phyloP scores from a whole-genome alignment of 2,797 vertebrate genomes.

The Helarctos malayanus region DNA sequence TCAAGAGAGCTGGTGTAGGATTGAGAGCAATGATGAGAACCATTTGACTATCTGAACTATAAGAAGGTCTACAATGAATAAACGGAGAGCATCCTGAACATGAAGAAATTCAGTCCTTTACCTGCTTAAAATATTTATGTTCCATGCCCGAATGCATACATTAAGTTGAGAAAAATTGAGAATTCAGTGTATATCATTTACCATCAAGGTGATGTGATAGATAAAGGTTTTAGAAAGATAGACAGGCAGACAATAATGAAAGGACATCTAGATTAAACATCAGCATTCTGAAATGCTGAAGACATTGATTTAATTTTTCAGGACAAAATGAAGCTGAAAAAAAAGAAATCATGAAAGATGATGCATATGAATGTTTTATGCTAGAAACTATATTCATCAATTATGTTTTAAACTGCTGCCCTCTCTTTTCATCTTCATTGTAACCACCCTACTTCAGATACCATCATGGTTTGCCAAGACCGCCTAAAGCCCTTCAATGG shows the following conservation, averaged over 20 bases:
- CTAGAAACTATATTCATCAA: neutral
- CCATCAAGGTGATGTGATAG: neutral
- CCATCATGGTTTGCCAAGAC: neutral
- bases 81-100: conserved; percentile 59
- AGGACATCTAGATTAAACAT: conserved; percentile 67
- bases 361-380: conserved; percentile 64
- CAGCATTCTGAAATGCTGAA: conserved; percentile 65
- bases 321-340: conserved; percentile 53
- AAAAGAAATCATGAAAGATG: conserved; percentile 60
- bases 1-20: neutral
- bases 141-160: conserved; percentile 55
- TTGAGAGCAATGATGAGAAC: conserved; percentile 40
- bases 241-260: conserved; percentile 65
- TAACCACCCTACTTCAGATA: neutral
- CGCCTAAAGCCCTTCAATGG: neutral
- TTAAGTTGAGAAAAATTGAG: conserved; percentile 46
- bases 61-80: conserved; percentile 68
- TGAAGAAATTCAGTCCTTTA: conserved; percentile 54
- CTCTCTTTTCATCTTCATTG: neutral
- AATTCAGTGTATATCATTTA: conserved; percentile 70
- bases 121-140: conserved; percentile 65
- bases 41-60: conserved; percentile 76
- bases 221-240: conserved; percentile 69
- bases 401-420: conserved; percentile 21
- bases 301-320: conserved; percentile 71